Percentiles rank a stretch among this genome's conserved stretches.
Evolutionary conservation across 2,888 invertebrate genomes (phyloP).

Genomic region (Athrips mouffetella): DNA sequence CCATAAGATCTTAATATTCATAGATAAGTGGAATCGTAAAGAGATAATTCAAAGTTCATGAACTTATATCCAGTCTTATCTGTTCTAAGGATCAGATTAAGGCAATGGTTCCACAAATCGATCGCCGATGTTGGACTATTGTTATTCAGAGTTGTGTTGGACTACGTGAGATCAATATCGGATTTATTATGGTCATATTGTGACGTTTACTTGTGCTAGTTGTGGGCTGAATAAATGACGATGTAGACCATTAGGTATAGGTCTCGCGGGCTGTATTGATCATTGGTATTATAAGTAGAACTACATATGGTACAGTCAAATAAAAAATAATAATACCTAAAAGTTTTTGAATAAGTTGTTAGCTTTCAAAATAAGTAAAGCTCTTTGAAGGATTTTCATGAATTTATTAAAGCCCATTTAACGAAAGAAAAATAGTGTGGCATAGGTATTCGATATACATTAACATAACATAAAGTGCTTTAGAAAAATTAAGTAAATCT

Average conservation of each 20-base stretch:
- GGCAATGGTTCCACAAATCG: slow-evolving; percentile 39
- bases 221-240: slow-evolving; percentile 25
- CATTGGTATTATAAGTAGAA: not conserved
- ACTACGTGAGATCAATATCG: slow-evolving; percentile 59
- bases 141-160: slow-evolving; percentile 53
- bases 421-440: too few relatives aligned
- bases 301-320: not conserved
- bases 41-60: slow-evolving; percentile 9
- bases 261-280: not conserved
- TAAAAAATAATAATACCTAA: too few relatives aligned
- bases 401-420: too few relatives aligned
- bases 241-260: not conserved
- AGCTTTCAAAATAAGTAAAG: too few relatives aligned
- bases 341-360: too few relatives aligned
- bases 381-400: too few relatives aligned
- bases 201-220: slow-evolving; percentile 37
- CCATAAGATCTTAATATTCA: not conserved
- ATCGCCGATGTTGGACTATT: slow-evolving; percentile 52
- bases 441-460: too few relatives aligned
- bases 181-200: slow-evolving; percentile 46
- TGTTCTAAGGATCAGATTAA: slow-evolving; percentile 42
- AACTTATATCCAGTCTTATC: not conserved
- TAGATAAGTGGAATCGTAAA: slow-evolving; percentile 4
- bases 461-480: too few relatives aligned
- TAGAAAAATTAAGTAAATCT: too few relatives aligned